Percentiles rank a stretch among this genome's conserved stretches.
These are phyloP conservation scores for Pangasius krempfi DNA, from an alignment of 2,797 vertebrate genomes.

Conservation along the genomic window DNA sequence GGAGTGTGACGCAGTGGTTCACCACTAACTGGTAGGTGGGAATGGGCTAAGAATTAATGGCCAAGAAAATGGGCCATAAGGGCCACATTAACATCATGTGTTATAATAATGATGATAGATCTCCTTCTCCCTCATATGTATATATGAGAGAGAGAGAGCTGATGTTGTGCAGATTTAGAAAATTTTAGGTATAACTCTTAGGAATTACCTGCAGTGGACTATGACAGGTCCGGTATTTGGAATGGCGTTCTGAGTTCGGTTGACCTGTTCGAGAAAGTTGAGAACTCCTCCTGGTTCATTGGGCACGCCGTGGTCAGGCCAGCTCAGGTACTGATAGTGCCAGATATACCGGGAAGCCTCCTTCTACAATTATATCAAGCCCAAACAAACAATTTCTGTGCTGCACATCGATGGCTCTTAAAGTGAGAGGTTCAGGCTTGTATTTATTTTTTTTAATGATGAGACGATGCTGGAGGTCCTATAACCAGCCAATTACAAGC, in stretches of 20 bases:
- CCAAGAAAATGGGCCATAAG: background rate
- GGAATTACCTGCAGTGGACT: constrained; percentile 90
- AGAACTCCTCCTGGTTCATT: constrained; percentile 85
- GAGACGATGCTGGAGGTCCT: background rate
- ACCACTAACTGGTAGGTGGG: background rate
- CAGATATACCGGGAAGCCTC: constrained; percentile 77
- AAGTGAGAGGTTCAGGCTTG: background rate
- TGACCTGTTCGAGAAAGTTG: constrained; percentile 86
- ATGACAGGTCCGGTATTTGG: constrained; percentile 82
- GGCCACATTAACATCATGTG: background rate
- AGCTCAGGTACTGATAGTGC: constrained; percentile 90
- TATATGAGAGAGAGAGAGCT: no score
- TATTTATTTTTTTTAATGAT: background rate
- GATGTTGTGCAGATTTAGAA: no score
- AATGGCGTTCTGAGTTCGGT: constrained; percentile 78
- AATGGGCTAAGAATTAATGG: background rate
- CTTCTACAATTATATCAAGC: constrained; percentile 68
- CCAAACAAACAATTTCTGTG: background rate
- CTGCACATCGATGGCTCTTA: background rate
- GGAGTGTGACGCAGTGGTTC: background rate
- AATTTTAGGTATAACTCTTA: background rate
- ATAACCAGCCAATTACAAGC: background rate
- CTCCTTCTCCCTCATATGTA: no score
- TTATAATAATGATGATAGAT: background rate
- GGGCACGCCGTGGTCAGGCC: constrained; percentile 89